A percentile compares a stretch with the other conserved stretches of the same genome.
These are phyloP conservation scores for Lacerta viridis DNA, from an alignment of 2,797 vertebrate species.

Conservation along the genomic window DNA sequence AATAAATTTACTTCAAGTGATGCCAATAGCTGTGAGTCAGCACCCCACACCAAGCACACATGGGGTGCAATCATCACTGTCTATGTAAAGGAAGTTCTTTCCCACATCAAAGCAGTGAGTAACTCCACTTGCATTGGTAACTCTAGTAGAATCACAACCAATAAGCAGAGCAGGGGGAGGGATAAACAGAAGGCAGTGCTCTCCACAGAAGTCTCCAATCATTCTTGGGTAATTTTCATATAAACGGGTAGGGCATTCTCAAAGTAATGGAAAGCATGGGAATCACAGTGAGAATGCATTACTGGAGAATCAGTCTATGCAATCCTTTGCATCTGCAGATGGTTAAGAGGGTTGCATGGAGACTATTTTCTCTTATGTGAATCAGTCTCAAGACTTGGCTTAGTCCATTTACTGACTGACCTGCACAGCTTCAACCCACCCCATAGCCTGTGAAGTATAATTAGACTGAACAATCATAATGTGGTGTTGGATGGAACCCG, in stretches of 20 bases:
- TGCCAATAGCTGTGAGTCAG: slow-evolving; percentile 24
- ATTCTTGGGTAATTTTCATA: background rate
- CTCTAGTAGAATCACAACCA: background rate
- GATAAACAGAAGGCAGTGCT: background rate
- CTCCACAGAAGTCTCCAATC: too few relatives aligned
- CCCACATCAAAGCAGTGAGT: background rate
- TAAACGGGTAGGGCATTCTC: background rate
- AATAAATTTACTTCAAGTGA: slow-evolving; percentile 24
- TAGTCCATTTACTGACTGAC: background rate
- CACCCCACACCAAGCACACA: background rate
- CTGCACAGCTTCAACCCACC: background rate
- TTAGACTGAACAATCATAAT: background rate
- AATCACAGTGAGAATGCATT: background rate
- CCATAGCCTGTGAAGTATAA: background rate
- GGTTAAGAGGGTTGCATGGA: background rate
- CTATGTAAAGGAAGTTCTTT: background rate
- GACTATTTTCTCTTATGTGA: background rate
- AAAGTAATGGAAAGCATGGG: background rate
- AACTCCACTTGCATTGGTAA: background rate
- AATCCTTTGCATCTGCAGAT: background rate
- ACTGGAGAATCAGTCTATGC: background rate
- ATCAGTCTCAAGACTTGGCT: background rate
- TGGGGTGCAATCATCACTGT: slow-evolving; percentile 2
- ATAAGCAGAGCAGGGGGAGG: background rate
- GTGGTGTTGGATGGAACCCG: background rate